These are phyloP conservation scores for Synergus laeviventris DNA, from an alignment of 2,888 invertebrate species.

Conservation along the genomic window DNA sequence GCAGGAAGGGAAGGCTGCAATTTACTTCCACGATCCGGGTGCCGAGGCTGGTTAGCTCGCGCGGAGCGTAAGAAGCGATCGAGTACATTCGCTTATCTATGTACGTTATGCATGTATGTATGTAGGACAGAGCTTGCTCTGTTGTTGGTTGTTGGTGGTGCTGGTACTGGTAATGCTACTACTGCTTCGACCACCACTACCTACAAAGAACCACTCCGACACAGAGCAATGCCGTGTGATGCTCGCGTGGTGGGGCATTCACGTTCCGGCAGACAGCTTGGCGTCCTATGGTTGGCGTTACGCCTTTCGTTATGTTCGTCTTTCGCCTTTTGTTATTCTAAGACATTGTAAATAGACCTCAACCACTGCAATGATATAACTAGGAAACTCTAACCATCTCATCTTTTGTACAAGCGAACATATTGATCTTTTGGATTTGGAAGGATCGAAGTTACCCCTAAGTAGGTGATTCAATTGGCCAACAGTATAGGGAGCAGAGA, in stretches of 20 bases:
- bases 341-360: background rate
- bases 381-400: background rate
- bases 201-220: constrained; percentile 52
- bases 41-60: constrained; percentile 39
- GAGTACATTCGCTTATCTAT: constrained; percentile 21
- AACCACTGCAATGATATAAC: background rate
- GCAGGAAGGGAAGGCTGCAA: constrained; percentile 39
- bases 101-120: background rate
- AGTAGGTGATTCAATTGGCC: background rate
- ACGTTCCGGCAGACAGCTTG: constrained; percentile 75
- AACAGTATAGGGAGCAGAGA: background rate
- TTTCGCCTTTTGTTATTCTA: constrained; percentile 46
- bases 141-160: constrained; percentile 24
- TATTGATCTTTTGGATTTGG: background rate
- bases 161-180: constrained; percentile 26
- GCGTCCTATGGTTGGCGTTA: constrained; percentile 73
- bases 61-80: constrained; percentile 35
- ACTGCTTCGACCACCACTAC: constrained; percentile 15
- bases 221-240: constrained; percentile 38
- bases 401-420: background rate
- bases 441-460: background rate
- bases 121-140: constrained; percentile 35
- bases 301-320: constrained; percentile 52
- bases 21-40: constrained; percentile 44
- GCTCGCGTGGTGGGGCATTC: constrained; percentile 55